A percentile compares a stretch with the other conserved stretches of the same genome.
These are phyloP conservation scores for Sebastes kiyomatsui DNA, from an alignment of 2,797 vertebrate species.

Conservation along the genomic window DNA sequence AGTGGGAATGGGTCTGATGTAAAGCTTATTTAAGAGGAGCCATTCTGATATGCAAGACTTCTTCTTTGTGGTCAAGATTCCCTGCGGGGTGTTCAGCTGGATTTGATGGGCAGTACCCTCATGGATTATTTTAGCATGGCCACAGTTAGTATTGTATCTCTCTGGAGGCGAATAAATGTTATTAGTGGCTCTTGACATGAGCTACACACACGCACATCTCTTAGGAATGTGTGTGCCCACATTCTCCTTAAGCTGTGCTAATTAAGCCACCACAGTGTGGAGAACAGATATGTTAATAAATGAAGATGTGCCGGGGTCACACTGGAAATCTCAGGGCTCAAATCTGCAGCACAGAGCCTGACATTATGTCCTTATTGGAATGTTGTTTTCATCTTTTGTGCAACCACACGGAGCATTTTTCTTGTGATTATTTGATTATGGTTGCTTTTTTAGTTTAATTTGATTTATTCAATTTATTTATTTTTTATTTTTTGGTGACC, in stretches of 20 bases:
- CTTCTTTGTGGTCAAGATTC: slow-evolving; percentile 1
- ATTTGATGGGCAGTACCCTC: slow-evolving; percentile 21
- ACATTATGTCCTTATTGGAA: neutral
- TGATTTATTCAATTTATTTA: neutral
- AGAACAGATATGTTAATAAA: slow-evolving; percentile 33
- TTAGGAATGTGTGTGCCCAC: neutral
- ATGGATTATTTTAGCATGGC: slow-evolving; percentile 32
- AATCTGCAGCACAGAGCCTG: neutral
- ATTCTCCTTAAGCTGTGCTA: slow-evolving; percentile 11
- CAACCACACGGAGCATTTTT: neutral
- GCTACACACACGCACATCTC: slow-evolving; percentile 10
- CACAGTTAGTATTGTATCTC: slow-evolving; percentile 20
- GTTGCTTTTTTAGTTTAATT: neutral
- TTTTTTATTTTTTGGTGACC: neutral
- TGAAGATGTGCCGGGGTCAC: neutral
- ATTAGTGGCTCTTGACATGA: slow-evolving; percentile 33
- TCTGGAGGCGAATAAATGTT: slow-evolving; percentile 13
- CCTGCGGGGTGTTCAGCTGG: slow-evolving; percentile 7
- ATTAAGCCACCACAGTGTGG: slow-evolving; percentile 25
- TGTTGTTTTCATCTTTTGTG: neutral
- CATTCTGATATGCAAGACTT: neutral
- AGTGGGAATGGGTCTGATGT: neutral
- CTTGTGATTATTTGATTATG: neutral
- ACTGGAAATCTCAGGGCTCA: neutral
- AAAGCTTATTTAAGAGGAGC: slow-evolving; percentile 10